phyloP scores from a whole-genome alignment of 2,797 vertebrate genomes.

The Crossoptilon crossoptilon region DNA sequence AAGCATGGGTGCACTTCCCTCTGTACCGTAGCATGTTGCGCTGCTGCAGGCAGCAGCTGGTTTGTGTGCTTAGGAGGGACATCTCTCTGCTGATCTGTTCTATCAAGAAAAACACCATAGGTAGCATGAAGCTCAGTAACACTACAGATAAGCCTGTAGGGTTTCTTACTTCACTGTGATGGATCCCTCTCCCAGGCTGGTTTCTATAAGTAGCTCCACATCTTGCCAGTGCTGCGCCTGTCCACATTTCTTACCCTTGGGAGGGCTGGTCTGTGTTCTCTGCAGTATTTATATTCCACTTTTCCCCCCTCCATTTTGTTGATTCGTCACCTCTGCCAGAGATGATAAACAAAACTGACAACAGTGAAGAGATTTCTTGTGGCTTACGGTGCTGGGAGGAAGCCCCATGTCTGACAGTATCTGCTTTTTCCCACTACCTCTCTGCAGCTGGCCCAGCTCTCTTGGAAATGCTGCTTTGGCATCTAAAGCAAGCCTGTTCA shows the following conservation, averaged over 20 bases:
- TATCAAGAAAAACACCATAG: neutral
- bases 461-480: neutral
- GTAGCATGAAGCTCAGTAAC: neutral
- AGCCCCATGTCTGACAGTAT: neutral
- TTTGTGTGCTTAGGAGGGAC: neutral
- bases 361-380: neutral
- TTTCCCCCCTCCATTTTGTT: neutral
- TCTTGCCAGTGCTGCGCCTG: neutral
- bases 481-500: neutral
- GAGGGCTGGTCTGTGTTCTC: neutral
- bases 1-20: neutral
- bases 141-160: neutral
- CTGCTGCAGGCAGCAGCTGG: neutral
- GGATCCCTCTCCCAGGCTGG: neutral
- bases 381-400: neutral
- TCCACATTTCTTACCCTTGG: neutral
- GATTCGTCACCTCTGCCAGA: neutral
- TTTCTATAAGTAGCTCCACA: neutral
- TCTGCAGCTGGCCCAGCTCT: neutral
- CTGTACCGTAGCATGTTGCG: rapidly evolving
- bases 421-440: neutral
- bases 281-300: neutral
- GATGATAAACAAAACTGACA: neutral
- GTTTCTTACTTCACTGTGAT: neutral
- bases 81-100: neutral